phyloP scores from a whole-genome alignment of 2,113 vertebrate species.

The Ochotona curzoniae region DNA sequence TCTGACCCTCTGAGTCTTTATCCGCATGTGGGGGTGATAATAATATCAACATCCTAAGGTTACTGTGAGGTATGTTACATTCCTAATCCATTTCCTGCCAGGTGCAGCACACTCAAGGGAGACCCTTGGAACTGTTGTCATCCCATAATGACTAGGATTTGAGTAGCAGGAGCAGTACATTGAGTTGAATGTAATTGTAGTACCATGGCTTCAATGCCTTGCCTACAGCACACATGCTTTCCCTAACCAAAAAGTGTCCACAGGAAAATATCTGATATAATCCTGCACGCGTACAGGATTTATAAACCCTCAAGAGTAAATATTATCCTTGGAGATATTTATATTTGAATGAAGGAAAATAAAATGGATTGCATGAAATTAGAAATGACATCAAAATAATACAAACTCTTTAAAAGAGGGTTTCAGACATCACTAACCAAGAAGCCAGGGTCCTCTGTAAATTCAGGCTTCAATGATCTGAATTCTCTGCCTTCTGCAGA shows the following conservation, averaged over 20 bases:
- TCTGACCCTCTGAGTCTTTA: neutral
- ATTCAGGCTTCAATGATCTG: neutral
- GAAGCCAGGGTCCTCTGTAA: neutral
- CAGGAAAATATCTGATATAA: neutral
- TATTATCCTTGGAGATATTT: slow-evolving; percentile 27
- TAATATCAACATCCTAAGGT: neutral
- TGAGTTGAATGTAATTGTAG: neutral
- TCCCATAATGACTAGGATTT: neutral
- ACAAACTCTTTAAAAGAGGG: neutral
- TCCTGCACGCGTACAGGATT: neutral
- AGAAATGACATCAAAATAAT: slow-evolving; percentile 23
- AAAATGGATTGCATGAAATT: slow-evolving; percentile 25
- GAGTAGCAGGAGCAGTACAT: neutral
- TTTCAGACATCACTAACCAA: neutral
- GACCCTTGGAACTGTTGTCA: neutral
- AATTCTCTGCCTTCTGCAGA: neutral
- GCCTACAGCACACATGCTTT: neutral
- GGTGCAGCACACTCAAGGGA: neutral
- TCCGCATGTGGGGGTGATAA: neutral
- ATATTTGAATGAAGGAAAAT: neutral
- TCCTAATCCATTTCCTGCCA: neutral
- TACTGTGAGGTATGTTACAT: neutral
- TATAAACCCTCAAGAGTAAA: neutral
- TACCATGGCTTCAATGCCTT: fast-evolving
- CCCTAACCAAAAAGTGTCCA: neutral